Evolutionary conservation across 2,888 invertebrate genomes (phyloP).

Genomic region (Cryptocheilus praepositus): DNA sequence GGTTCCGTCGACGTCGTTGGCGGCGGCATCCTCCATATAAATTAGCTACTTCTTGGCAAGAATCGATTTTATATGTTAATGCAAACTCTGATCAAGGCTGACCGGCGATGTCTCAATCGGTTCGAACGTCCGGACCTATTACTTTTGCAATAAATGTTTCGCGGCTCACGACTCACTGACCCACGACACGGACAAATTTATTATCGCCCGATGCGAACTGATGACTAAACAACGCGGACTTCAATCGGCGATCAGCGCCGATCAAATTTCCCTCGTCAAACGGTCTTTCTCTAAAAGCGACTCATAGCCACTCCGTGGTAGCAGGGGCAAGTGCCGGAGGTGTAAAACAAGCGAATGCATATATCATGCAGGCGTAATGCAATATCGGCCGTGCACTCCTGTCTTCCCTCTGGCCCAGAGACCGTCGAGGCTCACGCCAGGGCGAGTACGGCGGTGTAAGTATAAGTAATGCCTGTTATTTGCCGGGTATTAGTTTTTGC

Average conservation of each 20-base stretch:
- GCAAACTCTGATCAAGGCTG: too few species aligned
- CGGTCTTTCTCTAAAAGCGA: too few species aligned
- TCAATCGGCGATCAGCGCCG: too few species aligned
- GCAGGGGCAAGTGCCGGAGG: slow-evolving; percentile 40
- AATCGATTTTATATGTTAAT: too few species aligned
- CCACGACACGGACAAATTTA: too few species aligned
- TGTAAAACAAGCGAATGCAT: slow-evolving; percentile 63
- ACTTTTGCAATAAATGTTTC: too few species aligned
- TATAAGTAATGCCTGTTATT: slow-evolving; percentile 68
- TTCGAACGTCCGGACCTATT: too few species aligned
- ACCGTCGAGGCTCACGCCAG: slow-evolving; percentile 12
- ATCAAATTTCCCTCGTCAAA: too few species aligned
- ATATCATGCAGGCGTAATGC: slow-evolving; percentile 64
- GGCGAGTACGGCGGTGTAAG: slow-evolving; percentile 50
- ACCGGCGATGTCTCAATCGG: not conserved
- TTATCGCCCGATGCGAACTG: too few species aligned
- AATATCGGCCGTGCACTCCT: slow-evolving; percentile 53
- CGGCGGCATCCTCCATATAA: not conserved
- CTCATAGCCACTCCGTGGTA: slow-evolving; percentile 17
- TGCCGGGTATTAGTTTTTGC: slow-evolving; percentile 68
- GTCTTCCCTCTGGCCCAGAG: not conserved
- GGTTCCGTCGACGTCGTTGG: slow-evolving; percentile 25
- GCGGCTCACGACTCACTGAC: too few species aligned
- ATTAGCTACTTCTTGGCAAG: not conserved
- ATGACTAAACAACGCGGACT: too few species aligned